Evolutionary conservation across 37 sponge, comb jelly and placozoan genomes (phyloP).

Genomic region (Aphrocallistes beatrix): DNA sequence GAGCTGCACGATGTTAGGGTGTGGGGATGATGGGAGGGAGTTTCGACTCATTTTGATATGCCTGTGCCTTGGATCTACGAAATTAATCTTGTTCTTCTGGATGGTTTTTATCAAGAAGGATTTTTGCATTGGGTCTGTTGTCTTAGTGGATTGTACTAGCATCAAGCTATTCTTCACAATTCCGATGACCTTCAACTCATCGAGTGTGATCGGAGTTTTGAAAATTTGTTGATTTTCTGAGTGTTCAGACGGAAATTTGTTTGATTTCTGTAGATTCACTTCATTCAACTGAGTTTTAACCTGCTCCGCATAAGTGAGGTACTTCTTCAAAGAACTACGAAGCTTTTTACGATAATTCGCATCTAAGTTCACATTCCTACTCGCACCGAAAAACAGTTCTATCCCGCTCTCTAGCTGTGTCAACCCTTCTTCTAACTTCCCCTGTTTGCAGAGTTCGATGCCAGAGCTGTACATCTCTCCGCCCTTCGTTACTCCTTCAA

Average conservation of each 20-base stretch:
- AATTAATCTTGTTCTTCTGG: neutral
- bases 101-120: neutral
- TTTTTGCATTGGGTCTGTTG: neutral
- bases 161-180: neutral
- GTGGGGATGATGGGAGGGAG: neutral
- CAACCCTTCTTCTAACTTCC: neutral
- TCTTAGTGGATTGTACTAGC: neutral
- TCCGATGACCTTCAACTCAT: neutral
- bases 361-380: neutral
- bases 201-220: neutral
- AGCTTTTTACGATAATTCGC: neutral
- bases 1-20: neutral
- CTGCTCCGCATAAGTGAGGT: slow-evolving; percentile 6
- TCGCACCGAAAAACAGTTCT: neutral
- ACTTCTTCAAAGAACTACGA: neutral
- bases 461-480: neutral
- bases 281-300: slow-evolving; percentile 18
- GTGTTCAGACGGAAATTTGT: neutral
- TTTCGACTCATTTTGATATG: neutral
- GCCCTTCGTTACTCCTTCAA: neutral
- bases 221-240: neutral
- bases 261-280: neutral
- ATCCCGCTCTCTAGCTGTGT: neutral
- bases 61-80: neutral
- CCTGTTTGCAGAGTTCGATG: neutral